A percentile compares a stretch with the other conserved stretches of the same genome.
Evolutionary conservation across 1,140 invertebrate genomes (phyloP).

Genomic region (Melipona quadrifasciata): DNA sequence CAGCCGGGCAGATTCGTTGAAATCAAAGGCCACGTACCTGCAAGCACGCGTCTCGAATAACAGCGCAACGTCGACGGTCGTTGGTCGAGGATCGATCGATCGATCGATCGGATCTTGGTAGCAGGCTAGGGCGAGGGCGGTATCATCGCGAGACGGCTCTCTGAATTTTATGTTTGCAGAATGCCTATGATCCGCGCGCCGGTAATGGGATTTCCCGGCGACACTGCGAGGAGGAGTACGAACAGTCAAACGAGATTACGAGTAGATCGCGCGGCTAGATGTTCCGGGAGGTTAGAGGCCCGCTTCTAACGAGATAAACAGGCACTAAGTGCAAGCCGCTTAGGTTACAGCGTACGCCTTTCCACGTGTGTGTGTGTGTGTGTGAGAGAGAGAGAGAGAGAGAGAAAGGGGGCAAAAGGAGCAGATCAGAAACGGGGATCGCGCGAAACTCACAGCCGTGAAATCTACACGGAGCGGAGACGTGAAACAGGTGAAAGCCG

Average conservation of each 20-base stretch:
- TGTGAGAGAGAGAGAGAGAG: too few relatives aligned
- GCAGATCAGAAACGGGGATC: conserved; percentile 8
- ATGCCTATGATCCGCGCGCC: conserved; percentile 36
- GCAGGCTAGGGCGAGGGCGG: background rate
- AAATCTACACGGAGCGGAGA: conserved; percentile 18
- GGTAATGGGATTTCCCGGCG: conserved; percentile 50
- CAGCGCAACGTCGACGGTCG: background rate
- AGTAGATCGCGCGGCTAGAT: conserved; percentile 50
- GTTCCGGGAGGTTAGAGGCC: conserved; percentile 50
- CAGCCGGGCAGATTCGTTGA: background rate
- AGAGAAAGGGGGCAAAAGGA: background rate
- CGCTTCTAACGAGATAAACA: conserved; percentile 59
- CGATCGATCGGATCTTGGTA: conserved; percentile 13
- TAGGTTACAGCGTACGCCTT: conserved; percentile 47
- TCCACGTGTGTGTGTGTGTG: background rate
- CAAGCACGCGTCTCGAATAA: background rate
- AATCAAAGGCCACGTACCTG: background rate
- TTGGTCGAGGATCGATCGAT: background rate
- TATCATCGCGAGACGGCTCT: background rate
- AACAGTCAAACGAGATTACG: conserved; percentile 56
- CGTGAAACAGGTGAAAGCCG: conserved; percentile 44
- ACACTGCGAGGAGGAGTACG: background rate
- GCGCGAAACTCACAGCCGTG: conserved; percentile 50
- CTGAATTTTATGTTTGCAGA: conserved; percentile 43
- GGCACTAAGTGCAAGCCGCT: conserved; percentile 55